These are phyloP conservation scores for Neoseiulus cucumeris DNA, from an alignment of 1,140 invertebrate species.

Conservation along the genomic window DNA sequence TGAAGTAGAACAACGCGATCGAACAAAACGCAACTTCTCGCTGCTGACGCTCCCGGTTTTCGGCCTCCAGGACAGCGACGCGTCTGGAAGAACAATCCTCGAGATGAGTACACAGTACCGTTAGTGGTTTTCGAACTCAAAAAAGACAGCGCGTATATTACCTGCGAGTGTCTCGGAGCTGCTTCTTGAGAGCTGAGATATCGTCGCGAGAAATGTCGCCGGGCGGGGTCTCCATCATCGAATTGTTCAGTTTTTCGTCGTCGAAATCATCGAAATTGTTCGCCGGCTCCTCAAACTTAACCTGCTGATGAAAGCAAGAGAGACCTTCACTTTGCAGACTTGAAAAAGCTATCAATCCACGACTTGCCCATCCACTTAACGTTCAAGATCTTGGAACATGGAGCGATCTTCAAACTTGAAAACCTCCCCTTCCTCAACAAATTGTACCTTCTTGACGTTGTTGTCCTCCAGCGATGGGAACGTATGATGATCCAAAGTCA, in stretches of 20 bases:
- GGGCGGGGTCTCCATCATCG: not conserved
- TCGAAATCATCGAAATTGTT: conserved; percentile 8
- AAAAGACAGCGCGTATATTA: not conserved
- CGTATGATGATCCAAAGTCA: conserved; percentile 55
- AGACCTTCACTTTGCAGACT: too few species aligned
- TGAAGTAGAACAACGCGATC: conserved; percentile 54
- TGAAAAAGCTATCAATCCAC: too few species aligned
- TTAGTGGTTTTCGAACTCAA: not conserved
- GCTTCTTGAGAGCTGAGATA: not conserved
- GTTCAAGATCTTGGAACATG: too few species aligned
- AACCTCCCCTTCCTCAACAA: too few species aligned
- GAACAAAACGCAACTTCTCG: conserved; percentile 59
- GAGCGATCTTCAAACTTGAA: too few species aligned
- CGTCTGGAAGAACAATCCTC: conserved; percentile 29
- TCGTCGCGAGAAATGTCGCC: not conserved
- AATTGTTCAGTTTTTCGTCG: conserved; percentile 1
- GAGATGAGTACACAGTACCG: not conserved
- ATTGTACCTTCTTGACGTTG: not conserved
- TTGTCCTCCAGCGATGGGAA: conserved; percentile 47
- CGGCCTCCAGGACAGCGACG: conserved; percentile 58
- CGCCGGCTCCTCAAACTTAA: not conserved
- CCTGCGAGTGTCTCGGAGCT: conserved; percentile 1
- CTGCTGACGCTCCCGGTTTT: conserved; percentile 52
- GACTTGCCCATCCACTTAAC: too few species aligned
- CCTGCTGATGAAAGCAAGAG: not conserved